Base-by-base conservation (phyloP, 2,888 invertebrate species). In the Nemapogon koenigi region DNA sequence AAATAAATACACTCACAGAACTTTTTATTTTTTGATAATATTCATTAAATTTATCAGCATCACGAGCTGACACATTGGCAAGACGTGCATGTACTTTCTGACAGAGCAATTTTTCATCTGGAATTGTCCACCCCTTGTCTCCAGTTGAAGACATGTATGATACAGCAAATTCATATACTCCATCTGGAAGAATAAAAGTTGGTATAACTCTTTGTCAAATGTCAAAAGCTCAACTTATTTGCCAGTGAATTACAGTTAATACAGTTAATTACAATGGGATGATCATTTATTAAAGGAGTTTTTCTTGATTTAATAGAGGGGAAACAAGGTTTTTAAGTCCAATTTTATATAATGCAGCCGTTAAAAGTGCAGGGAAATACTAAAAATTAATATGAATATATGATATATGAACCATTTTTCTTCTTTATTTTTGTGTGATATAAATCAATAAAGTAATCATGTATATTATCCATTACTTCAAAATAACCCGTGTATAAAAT, bases 11-110 rank as follows among this genome's bases (percentile, higher is more conserved):
- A 58, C 71, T 70, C 48, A 80, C 80, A 43, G 73, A 70, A 27
- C 52, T 64, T 45, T 72, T 79, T 3, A 80, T 45, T 56, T 76
- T 78, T 3, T 64, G 57, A 54, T 75, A 72, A 42, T 54, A 69
- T 49, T 80, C 76, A 55, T 63, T 66, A 40, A 80, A 80, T 47
- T 71, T 76, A 28, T 79, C 78, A 29, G 62, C 67, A 56, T 79
- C 70, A 45, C 53, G 58, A 8, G 59, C 47, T 19, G 70, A 70
- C 14, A 57, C 48, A 46, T 41, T 54, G 13, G 60, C 46, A 3
- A 79, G 53, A 15, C 58, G 53, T 10, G 66, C 50, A 37, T 70
- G 63, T 33, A 80, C 75, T 49, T 65, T 72, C 46, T 78, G 73
- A 50, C 68, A 75, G 3, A 80, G 50, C 14, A 69, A 46, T 38